Base-by-base conservation (phyloP, 1,140 invertebrate species). In the Apis laboriosa region DNA sequence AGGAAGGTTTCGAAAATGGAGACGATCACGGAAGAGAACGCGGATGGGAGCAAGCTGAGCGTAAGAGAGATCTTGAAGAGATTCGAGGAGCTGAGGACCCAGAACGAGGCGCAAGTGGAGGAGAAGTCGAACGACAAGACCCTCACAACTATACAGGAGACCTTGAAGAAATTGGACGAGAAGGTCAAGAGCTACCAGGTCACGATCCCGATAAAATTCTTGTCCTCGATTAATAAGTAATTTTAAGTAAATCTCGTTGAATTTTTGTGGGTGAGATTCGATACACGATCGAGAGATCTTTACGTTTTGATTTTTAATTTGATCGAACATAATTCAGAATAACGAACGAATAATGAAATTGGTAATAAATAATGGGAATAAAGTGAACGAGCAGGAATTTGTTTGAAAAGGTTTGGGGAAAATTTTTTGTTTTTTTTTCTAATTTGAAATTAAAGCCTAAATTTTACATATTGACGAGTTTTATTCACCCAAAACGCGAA, bases 51-150 rank as follows among this genome's bases (percentile, higher is more conserved):
- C 34, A 97, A 97, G 93, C 95, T 97, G 82, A 97, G 97, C 80
- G 97, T 97, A 55, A 96, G 96, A 86, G 97, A 97, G 88, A 97
- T 97, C 84, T 93, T 97, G 76, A 96, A 96, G 55, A 95, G 97
- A 71, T 97, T 97, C 92, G 97, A 97, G 90, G 97, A 97, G 91
- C 94, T 97, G 67, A 95, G 95, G 67, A 88, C 92, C 19, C 93
- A 93, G 53, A 89, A 81, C 80, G 84, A 82, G 60, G 43, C 51
- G 73, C 87, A 85, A 53, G 56, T 19, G 13, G 94, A 94, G 19
- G 93, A 94, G n/a, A 94, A 91, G 83, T 89, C 91, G n/a, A 91
- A 83, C 77, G 94, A 94, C 80, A 93, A 91, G 63, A 94, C 94
- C 2, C 83, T 94, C 17, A 92, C 89, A 17, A 93, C 93, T 53